A percentile compares a stretch with the other conserved stretches of the same genome.
Conservation (phyloP, 2,113 vertebrate species). For the Pygoscelis antarcticus region DNA sequence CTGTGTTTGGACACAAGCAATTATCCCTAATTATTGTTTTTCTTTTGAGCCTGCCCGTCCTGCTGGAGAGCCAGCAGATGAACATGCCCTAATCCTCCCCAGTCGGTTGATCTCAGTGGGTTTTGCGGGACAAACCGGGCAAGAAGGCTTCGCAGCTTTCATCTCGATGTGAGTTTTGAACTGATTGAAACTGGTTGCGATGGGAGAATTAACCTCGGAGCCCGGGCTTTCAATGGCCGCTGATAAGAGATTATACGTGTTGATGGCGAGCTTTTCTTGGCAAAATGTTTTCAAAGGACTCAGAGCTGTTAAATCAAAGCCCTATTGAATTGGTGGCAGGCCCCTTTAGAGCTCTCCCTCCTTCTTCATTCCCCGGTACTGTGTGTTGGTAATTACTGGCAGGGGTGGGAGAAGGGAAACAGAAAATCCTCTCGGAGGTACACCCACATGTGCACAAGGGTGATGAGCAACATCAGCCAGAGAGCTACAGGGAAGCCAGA, state of each 20-base stretch:
- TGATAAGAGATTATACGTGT: slow-evolving; percentile 99
- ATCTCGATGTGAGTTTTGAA: slow-evolving; percentile 98
- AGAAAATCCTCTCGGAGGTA: background rate
- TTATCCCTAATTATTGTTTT: slow-evolving; percentile 99
- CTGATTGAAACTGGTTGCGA: slow-evolving; percentile 99
- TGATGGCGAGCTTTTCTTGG: slow-evolving; percentile 96
- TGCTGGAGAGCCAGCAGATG: slow-evolving; percentile 93
- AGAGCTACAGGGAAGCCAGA: background rate
- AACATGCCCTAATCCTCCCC: slow-evolving; percentile 94
- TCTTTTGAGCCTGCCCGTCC: slow-evolving; percentile 99
- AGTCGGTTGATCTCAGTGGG: slow-evolving; percentile 90
- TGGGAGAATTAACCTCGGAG: slow-evolving; percentile 98
- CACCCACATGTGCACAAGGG: background rate
- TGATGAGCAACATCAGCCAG: background rate
- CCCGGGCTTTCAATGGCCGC: slow-evolving; percentile 95
- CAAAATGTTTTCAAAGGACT: slow-evolving; percentile 88
- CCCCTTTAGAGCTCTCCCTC: slow-evolving; percentile 35
- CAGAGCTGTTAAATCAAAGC: slow-evolving; percentile 91
- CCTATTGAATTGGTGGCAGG: slow-evolving; percentile 73
- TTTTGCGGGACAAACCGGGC: slow-evolving; percentile 81
- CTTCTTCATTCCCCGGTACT: slow-evolving; percentile 5
- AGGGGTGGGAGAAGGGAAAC: slow-evolving; percentile 16
- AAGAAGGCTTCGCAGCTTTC: slow-evolving; percentile 87
- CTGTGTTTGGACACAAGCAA: slow-evolving; percentile 99
- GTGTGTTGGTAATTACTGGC: slow-evolving; percentile 46